Percentiles rank a stretch among this genome's conserved stretches.
phyloP scores from a whole-genome alignment of 2,888 invertebrate genomes.

The Brenthis hecate region DNA sequence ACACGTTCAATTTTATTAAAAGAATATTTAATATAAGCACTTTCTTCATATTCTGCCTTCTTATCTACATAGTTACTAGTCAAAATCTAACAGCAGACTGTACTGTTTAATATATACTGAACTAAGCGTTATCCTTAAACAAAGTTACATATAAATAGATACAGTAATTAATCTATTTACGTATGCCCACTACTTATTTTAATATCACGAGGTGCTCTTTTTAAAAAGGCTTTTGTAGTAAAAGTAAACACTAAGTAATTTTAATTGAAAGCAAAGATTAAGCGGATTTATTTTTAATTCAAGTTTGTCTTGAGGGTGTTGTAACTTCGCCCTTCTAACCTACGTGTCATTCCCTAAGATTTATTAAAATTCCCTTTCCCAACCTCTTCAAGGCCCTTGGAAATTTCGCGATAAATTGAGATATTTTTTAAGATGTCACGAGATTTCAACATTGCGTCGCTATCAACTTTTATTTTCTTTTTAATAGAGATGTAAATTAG shows the following conservation, averaged over 20 bases:
- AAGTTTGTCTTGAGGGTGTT: slow-evolving; percentile 33
- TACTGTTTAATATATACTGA: too few species aligned
- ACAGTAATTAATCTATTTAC: too few species aligned
- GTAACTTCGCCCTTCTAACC: slow-evolving; percentile 36
- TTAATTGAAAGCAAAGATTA: slow-evolving; percentile 34
- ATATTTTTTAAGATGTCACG: slow-evolving; percentile 25
- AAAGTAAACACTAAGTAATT: slow-evolving; percentile 8
- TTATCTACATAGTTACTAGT: too few species aligned
- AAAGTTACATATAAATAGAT: too few species aligned
- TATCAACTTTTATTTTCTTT: slow-evolving; percentile 24
- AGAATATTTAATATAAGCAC: too few species aligned
- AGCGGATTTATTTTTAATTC: slow-evolving; percentile 23
- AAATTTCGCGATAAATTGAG: slow-evolving; percentile 27
- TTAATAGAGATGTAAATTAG: slow-evolving; percentile 23
- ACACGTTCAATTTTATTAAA: too few species aligned
- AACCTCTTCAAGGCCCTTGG: slow-evolving; percentile 23
- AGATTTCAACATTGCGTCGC: slow-evolving; percentile 20
- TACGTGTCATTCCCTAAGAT: slow-evolving; percentile 39
- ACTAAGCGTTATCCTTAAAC: too few species aligned
- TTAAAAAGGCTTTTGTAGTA: neutral
- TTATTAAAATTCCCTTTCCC: slow-evolving; percentile 38
- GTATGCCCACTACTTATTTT: too few species aligned
- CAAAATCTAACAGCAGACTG: too few species aligned
- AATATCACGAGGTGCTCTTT: too few species aligned
- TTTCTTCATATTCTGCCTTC: too few species aligned